Conservation (phyloP, 2,797 vertebrate species). For the Coranthus polyacanthus region DNA sequence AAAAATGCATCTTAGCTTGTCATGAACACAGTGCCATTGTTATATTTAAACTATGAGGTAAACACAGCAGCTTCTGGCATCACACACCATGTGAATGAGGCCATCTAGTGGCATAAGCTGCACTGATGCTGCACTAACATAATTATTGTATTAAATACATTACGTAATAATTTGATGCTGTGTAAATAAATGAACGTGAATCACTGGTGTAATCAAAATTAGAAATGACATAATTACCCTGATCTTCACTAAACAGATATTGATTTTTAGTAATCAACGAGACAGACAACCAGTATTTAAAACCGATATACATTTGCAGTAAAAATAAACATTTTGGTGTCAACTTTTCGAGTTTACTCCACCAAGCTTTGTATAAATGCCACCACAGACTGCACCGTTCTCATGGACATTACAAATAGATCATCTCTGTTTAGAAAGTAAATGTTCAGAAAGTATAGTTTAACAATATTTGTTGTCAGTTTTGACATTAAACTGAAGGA, state of each 20-base stretch:
- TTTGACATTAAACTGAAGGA: too few species aligned
- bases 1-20: conserved; percentile 11
- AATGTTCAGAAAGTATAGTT: too few species aligned
- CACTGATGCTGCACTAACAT: not conserved
- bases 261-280: too few species aligned
- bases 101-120: conserved; percentile 65
- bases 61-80: not conserved
- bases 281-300: too few species aligned
- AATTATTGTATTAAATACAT: conserved; percentile 33
- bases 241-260: not conserved
- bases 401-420: too few species aligned
- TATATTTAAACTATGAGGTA: not conserved
- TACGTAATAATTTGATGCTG: conserved; percentile 47
- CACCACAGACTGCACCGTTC: too few species aligned
- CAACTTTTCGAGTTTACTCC: too few species aligned
- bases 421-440: too few species aligned
- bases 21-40: not conserved
- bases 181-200: not conserved
- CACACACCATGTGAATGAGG: conserved; percentile 33
- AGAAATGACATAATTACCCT: not conserved
- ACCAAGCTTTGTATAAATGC: too few species aligned
- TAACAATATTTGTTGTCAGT: too few species aligned
- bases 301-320: too few species aligned
- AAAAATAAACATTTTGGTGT: too few species aligned
- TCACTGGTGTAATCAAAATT: not conserved